These are phyloP conservation scores for Scolopax rusticola DNA, from an alignment of 2,797 vertebrate genomes.

Conservation along the genomic window DNA sequence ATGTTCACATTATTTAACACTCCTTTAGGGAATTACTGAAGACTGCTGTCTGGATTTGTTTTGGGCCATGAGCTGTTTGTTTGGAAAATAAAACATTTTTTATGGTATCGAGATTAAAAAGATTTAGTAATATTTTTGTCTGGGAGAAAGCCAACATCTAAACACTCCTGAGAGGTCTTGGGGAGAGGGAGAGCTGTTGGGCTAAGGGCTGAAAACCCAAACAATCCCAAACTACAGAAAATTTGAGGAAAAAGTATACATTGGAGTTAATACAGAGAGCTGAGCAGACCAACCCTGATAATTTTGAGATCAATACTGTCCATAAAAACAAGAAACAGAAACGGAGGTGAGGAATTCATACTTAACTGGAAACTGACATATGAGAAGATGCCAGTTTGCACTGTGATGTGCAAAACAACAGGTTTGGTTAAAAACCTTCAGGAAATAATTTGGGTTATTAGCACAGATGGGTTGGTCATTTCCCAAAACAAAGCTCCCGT, in stretches of 20 bases:
- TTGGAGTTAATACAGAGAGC: not conserved
- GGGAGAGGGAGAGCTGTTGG: not conserved
- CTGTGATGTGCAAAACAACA: not conserved
- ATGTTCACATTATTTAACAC: not conserved
- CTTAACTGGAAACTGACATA: fast-evolving
- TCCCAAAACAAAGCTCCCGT: not conserved
- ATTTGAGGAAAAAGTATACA: not conserved
- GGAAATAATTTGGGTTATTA: not conserved
- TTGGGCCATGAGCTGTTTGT: not conserved
- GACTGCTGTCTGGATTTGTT: not conserved
- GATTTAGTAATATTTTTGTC: not conserved
- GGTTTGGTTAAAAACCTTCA: not conserved
- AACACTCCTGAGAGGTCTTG: not conserved
- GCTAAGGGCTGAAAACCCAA: not conserved
- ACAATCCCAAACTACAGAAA: not conserved
- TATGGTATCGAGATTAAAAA: not conserved
- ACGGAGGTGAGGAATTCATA: not conserved
- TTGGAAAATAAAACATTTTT: not conserved
- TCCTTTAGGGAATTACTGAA: not conserved
- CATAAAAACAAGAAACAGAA: not conserved
- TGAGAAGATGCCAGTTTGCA: not conserved
- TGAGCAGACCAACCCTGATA: not conserved
- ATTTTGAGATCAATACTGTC: not conserved
- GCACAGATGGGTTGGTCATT: not conserved
- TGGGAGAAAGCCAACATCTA: not conserved